These are phyloP conservation scores for Eulemur mongoz DNA, from an alignment of 2,797 vertebrate genomes.

Conservation along the genomic window DNA sequence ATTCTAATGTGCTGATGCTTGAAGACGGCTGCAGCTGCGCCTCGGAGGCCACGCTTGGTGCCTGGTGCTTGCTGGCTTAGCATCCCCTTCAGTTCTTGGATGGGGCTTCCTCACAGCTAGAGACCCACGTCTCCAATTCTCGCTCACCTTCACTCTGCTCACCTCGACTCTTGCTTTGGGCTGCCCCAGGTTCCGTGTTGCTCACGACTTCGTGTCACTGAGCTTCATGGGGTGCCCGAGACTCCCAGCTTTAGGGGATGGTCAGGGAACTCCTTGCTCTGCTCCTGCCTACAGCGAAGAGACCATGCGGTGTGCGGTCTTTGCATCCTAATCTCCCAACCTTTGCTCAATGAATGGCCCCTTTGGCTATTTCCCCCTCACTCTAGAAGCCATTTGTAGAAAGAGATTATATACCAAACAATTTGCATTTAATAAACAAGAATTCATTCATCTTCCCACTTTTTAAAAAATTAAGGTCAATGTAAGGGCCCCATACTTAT, in stretches of 20 bases:
- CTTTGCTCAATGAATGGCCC: not conserved
- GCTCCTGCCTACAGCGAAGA: not conserved
- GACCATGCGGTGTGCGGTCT: rapidly evolving
- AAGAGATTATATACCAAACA: not conserved
- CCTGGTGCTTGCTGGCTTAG: not conserved
- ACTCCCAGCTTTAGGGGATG: too few relatives aligned
- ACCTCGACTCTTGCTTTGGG: not conserved
- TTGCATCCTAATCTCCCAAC: not conserved
- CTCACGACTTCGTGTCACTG: not conserved
- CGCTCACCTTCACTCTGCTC: not conserved
- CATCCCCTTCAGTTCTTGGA: not conserved
- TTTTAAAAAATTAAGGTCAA: not conserved
- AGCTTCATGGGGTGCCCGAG: not conserved
- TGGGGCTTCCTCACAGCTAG: too few relatives aligned
- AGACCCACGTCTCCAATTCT: not conserved
- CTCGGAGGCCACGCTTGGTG: not conserved
- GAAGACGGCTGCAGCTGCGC: not conserved
- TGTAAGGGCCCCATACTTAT: not conserved
- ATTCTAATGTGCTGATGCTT: not conserved
- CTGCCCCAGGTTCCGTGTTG: not conserved
- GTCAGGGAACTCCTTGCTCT: not conserved
- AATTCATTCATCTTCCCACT: not conserved
- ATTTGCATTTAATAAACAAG: not conserved
- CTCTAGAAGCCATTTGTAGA: not conserved
- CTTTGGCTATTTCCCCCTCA: not conserved